These are phyloP conservation scores for Drosophila austrosaltans DNA, from an alignment of 2,888 invertebrate species.

Conservation along the genomic window DNA sequence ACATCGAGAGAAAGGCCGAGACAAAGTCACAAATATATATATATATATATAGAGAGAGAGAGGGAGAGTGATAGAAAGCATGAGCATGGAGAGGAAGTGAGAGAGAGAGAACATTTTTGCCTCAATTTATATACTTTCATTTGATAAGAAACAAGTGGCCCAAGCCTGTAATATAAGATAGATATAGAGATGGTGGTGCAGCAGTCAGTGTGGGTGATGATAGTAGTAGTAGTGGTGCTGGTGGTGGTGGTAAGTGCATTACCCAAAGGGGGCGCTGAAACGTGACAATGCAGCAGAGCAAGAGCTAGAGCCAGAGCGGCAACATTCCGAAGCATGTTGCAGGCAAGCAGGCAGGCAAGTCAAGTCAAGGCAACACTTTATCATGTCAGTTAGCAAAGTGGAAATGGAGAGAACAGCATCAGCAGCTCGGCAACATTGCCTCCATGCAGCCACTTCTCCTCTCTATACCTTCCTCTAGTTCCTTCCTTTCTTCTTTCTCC, in stretches of 20 bases:
- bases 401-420: constrained; percentile 47
- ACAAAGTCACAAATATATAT: constrained; percentile 14
- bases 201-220: constrained; percentile 20
- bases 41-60: neutral
- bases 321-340: neutral
- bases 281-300: constrained; percentile 67
- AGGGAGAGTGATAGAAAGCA: constrained; percentile 26
- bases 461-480: neutral
- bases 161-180: constrained; percentile 13
- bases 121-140: constrained; percentile 66
- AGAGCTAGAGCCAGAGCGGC: constrained; percentile 10
- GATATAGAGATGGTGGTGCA: constrained; percentile 1
- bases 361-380: constrained; percentile 74
- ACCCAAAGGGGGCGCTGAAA: constrained; percentile 47
- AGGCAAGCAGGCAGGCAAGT: constrained; percentile 1
- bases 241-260: constrained; percentile 47
- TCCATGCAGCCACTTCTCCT: neutral
- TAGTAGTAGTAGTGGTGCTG: constrained; percentile 22
- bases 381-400: constrained; percentile 73
- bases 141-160: constrained; percentile 73
- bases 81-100: neutral
- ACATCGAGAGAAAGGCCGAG: too few relatives aligned
- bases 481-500: neutral
- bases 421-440: neutral
- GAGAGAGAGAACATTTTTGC: constrained; percentile 23